A percentile compares a stretch with the other conserved stretches of the same genome.
Conservation (phyloP, 2,888 invertebrate genomes). For the Ormyrus pomaceus region DNA sequence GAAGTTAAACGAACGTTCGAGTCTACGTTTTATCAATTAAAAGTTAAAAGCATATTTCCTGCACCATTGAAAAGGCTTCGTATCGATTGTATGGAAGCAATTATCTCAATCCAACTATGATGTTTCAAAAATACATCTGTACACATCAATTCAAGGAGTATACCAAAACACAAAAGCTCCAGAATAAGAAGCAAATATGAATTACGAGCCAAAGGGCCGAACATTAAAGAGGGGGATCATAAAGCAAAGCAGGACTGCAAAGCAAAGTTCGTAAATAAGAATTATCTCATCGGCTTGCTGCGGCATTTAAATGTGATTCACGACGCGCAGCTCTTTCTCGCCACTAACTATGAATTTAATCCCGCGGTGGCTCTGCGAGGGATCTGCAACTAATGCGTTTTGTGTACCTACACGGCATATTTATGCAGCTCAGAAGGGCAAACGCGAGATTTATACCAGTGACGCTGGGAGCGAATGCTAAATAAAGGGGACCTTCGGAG, state of each 20-base stretch:
- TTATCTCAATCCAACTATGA: no score
- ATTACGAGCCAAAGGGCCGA: not conserved
- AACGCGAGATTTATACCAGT: not conserved
- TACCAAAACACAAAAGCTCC: no score
- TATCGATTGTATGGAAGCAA: no score
- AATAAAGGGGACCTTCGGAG: no score
- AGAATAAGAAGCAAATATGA: not conserved
- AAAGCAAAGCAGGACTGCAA: not conserved
- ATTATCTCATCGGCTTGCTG: not conserved
- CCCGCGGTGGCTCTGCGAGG: not conserved
- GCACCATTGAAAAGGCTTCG: no score
- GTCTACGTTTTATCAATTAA: no score
- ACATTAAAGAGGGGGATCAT: not conserved
- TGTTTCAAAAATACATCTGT: no score
- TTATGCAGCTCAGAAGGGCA: not conserved
- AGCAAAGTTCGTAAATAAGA: not conserved
- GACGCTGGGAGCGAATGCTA: no score
- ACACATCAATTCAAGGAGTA: no score
- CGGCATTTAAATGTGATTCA: no score
- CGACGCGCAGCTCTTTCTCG: not conserved
- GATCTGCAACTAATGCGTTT: slow-evolving; percentile 8
- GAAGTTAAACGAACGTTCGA: no score
- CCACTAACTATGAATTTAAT: not conserved
- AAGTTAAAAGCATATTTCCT: no score
- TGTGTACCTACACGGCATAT: slow-evolving; percentile 4